A percentile compares a stretch with the other conserved stretches of the same genome.
phyloP scores from a whole-genome alignment of 2,888 invertebrate genomes.

The Adineta ricciae region DNA sequence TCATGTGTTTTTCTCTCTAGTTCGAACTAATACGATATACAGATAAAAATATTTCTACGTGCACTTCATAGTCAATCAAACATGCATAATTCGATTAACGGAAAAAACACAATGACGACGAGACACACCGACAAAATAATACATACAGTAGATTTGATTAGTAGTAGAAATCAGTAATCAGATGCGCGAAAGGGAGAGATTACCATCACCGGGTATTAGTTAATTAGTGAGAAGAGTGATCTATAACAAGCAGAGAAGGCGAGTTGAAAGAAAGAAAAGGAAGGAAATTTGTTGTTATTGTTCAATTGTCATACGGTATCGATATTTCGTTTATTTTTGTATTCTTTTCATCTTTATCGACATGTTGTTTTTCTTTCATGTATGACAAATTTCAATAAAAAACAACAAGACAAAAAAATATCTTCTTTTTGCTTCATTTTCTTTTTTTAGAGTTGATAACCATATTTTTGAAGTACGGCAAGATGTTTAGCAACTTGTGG shows the following conservation, averaged over 20 bases:
- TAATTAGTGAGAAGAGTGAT: neutral
- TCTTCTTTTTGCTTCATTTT: neutral
- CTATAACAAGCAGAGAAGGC: constrained; percentile 4
- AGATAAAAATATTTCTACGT: neutral
- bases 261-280: neutral
- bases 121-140: neutral
- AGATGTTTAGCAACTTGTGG: constrained; percentile 17
- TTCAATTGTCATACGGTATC: neutral
- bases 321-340: neutral
- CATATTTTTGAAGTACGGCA: constrained; percentile 8
- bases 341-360: neutral
- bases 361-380: neutral
- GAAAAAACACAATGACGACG: neutral
- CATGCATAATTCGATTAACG: neutral
- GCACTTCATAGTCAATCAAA: neutral
- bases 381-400: neutral
- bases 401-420: neutral
- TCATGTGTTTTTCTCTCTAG: too few relatives aligned
- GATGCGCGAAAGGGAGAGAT: neutral
- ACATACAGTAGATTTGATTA: neutral
- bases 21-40: too few relatives aligned
- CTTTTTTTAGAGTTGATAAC: neutral
- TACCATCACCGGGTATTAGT: constrained; percentile 1
- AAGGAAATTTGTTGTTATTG: neutral
- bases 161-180: neutral